These are phyloP conservation scores for Apodemus sylvaticus DNA, from an alignment of 2,113 vertebrate genomes.

Conservation along the genomic window DNA sequence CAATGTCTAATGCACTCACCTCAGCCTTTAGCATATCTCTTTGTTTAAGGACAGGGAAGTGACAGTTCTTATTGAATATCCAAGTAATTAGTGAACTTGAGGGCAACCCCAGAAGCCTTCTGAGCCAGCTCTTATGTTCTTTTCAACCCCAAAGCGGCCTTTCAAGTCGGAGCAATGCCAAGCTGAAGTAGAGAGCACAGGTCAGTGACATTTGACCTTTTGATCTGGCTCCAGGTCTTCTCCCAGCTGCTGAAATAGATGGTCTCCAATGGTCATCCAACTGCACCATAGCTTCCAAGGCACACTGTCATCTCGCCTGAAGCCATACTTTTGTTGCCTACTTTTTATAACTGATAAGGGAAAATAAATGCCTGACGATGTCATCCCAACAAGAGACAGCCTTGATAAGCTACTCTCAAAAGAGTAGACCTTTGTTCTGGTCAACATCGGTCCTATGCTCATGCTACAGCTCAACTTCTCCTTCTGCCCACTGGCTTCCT, in stretches of 20 bases:
- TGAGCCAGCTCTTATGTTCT: not conserved
- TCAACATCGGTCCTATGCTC: too few relatives aligned
- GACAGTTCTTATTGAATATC: not conserved
- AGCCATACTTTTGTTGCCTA: too few relatives aligned
- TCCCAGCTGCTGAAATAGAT: accelerated
- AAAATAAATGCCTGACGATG: not conserved
- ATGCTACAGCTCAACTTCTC: not conserved
- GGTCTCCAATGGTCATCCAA: too few relatives aligned
- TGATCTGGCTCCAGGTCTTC: not conserved
- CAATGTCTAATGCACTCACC: not conserved
- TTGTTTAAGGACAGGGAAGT: not conserved
- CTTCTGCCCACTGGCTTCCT: not conserved
- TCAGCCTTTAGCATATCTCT: accelerated
- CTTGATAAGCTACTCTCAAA: not conserved
- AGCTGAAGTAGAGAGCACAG: accelerated
- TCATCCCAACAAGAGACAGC: not conserved
- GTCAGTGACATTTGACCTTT: accelerated
- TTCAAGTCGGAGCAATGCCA: not conserved
- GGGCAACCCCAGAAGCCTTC: not conserved
- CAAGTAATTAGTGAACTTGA: not conserved
- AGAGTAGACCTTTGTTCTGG: not conserved
- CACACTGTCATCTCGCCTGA: too few relatives aligned
- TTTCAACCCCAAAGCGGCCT: not conserved
- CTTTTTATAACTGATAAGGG: not conserved
- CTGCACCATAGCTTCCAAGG: not conserved